Evolutionary conservation across 1,140 invertebrate species (phyloP).

Genomic region (Ostrea denselamellosa): DNA sequence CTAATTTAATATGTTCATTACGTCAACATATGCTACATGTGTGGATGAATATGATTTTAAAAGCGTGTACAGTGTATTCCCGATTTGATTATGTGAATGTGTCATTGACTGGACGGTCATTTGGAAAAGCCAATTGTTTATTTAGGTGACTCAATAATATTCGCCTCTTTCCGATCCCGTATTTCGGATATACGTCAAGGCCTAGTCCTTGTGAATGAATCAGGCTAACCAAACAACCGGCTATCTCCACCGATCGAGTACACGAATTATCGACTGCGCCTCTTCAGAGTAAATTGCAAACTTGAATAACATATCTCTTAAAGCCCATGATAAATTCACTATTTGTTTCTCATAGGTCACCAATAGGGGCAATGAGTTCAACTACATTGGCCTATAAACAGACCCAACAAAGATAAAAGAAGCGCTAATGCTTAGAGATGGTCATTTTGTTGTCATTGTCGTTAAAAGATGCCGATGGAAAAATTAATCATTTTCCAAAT

Average conservation of each 20-base stretch:
- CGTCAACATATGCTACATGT: too few relatives aligned
- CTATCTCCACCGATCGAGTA: neutral
- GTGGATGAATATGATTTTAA: too few relatives aligned
- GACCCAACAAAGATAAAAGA: conserved; percentile 30
- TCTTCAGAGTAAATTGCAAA: conserved; percentile 10
- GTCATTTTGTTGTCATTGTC: neutral
- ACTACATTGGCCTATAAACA: conserved; percentile 13
- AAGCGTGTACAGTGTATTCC: too few relatives aligned
- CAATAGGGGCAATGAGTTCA: conserved; percentile 1
- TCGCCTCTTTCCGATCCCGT: neutral
- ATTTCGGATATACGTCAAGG: conserved; percentile 13
- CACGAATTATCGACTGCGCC: conserved; percentile 22
- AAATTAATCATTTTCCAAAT: neutral
- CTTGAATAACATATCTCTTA: conserved; percentile 5
- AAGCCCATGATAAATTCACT: neutral
- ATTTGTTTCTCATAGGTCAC: neutral
- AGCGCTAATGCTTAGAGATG: neutral
- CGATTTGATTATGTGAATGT: too few relatives aligned
- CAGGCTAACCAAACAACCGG: neutral
- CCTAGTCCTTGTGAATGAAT: neutral
- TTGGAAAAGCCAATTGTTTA: neutral
- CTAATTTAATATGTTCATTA: too few relatives aligned
- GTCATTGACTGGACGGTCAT: neutral
- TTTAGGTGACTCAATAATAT: conserved; percentile 9
- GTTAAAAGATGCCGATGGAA: neutral